Percentiles rank a stretch among this genome's conserved stretches.
Evolutionary conservation across 2,113 vertebrate genomes (phyloP).

Genomic region (Mustela nigripes): DNA sequence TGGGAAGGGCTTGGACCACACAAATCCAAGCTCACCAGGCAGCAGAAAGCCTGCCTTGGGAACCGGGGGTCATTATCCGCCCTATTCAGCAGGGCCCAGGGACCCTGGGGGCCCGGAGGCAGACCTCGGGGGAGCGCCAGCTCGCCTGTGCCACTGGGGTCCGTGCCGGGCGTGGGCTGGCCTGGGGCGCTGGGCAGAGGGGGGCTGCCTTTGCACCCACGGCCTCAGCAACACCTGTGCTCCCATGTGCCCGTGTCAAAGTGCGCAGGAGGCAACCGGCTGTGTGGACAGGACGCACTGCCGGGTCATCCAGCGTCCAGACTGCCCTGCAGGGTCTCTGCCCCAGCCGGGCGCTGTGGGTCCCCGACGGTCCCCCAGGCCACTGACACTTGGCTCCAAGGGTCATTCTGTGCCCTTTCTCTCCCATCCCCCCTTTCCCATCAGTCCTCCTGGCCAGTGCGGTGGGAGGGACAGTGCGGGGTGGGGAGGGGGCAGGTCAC

Average conservation of each 20-base stretch:
- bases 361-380: not conserved
- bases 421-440: not conserved
- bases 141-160: not conserved
- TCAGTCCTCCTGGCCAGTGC: not conserved
- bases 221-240: not conserved
- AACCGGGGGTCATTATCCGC: slow-evolving; percentile 90
- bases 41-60: slow-evolving; percentile 91
- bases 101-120: slow-evolving; percentile 69
- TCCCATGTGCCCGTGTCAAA: fast-evolving
- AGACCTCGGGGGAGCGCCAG: not conserved
- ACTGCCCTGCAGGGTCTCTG: no score
- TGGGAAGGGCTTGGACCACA: slow-evolving; percentile 95
- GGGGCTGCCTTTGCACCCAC: not conserved
- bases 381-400: not conserved
- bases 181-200: no score
- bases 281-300: not conserved
- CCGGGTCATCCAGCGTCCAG: not conserved
- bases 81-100: slow-evolving; percentile 87
- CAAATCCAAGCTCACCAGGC: slow-evolving; percentile 94
- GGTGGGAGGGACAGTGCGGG: no score
- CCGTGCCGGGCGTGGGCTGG: not conserved
- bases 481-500: fast-evolving
- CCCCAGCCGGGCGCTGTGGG: not conserved
- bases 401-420: not conserved
- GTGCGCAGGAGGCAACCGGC: not conserved